Evolutionary conservation across 2,888 invertebrate species (phyloP), one percentile per base, ranked within the genome.

Genomic region (Himalopsyche tibetana): DNA sequence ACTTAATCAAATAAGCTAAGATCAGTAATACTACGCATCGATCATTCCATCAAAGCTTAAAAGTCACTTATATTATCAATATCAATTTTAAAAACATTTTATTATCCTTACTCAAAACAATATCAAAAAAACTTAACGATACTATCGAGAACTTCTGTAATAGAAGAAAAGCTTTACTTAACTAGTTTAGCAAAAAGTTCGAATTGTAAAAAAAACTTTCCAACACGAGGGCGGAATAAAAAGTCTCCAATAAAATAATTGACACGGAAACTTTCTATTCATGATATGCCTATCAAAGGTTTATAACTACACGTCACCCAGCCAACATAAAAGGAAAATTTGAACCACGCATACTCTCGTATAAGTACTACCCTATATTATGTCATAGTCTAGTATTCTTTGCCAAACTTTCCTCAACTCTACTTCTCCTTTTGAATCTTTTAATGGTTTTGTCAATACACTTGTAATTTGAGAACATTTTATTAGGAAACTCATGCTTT

Each of bases 381-480:
- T 36, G 74, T 74, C 74, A 38, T 36, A 74, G 74, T 74, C 74
- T 74, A 74, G 38, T 36, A 38, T 74, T 28, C 74, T 74, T 74
- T 15, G 36, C 74, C 9, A 74, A 74, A 74, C 74, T 74, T 74
- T 74, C 12, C 15, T 69, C 74, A 36, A 12, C 38, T 74, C 12
- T 63, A 63, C 63, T 63, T 63, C 28, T 63, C 19, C 28, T n/a
- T 63, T 74, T 36, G 74, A 36, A 38, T 36, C 28, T 74, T 74
- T 74, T 74, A 74, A 74, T 74, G 74, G 74, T 74, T 74, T 74
- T 38, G 74, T 74, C 74, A 74, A 74, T 74, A 74, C 74, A 36
- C 74, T 74, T 74, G 74, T 74, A 38, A 74, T 74, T 74, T 74
- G 74, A 74, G 74, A 74, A 36, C 15, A 74, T 74, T 74, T 74